Evolutionary conservation across 1,140 invertebrate genomes (phyloP).

Genomic region (Nasonia giraulti): DNA sequence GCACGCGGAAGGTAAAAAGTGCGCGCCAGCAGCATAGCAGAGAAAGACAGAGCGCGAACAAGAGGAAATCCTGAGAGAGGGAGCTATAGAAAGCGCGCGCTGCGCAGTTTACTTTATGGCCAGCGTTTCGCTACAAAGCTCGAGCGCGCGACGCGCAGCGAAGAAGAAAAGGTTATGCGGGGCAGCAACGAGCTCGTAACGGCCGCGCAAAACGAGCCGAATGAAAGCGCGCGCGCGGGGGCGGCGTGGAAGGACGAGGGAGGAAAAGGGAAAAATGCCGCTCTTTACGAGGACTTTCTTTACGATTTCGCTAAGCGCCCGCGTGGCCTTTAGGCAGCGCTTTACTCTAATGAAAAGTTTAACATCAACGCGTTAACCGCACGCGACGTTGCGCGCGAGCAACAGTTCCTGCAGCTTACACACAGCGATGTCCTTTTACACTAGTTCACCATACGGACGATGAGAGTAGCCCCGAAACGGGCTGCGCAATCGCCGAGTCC

Average conservation of each 20-base stretch:
- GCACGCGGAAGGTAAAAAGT: not conserved
- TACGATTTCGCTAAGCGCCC: conserved; percentile 55
- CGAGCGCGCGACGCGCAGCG: not conserved
- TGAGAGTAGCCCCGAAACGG: too few relatives aligned
- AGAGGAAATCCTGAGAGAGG: conserved; percentile 5
- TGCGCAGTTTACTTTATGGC: conserved; percentile 35
- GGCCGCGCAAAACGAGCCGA: conserved; percentile 31
- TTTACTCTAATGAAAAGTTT: conserved; percentile 56
- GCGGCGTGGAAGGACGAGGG: not conserved
- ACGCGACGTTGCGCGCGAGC: conserved; percentile 25
- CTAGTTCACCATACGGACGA: not conserved
- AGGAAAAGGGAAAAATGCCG: conserved; percentile 36
- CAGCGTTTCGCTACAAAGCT: conserved; percentile 14
- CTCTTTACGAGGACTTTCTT: conserved; percentile 51
- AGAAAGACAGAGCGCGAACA: conserved; percentile 17
- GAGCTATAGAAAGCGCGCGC: not conserved
- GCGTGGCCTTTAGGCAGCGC: conserved; percentile 39
- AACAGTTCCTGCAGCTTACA: not conserved
- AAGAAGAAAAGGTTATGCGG: conserved; percentile 35
- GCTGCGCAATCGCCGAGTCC: not conserved
- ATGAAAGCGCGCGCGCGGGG: conserved; percentile 19
- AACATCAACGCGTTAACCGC: conserved; percentile 54
- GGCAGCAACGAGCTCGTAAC: conserved; percentile 42
- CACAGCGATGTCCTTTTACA: too few relatives aligned
- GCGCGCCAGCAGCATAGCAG: too few relatives aligned